Evolutionary conservation across 2,113 vertebrate species (phyloP).

Genomic region (Euleptes europaea): DNA sequence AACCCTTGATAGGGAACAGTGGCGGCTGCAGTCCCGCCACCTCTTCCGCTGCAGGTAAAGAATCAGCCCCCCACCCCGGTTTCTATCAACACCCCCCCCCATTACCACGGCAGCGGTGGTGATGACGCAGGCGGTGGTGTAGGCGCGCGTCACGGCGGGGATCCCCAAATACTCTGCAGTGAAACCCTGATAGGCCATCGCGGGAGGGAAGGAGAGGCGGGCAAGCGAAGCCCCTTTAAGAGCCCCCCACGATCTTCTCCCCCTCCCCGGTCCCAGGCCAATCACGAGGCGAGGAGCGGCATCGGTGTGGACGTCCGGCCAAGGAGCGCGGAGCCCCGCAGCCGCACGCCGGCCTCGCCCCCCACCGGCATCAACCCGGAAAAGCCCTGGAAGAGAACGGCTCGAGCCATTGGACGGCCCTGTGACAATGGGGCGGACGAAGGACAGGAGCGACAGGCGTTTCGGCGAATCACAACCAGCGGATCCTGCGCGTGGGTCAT

Average conservation of each 20-base stretch:
- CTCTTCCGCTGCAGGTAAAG: background rate
- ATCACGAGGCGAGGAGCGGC: background rate
- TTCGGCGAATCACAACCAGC: background rate
- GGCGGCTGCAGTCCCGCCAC: accelerated
- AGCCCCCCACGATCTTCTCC: background rate
- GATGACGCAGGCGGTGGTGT: constrained; percentile 79
- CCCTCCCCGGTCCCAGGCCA: accelerated
- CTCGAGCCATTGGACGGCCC: background rate
- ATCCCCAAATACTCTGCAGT: constrained; percentile 75
- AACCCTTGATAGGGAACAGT: too few relatives aligned
- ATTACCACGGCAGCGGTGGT: constrained; percentile 70
- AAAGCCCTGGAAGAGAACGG: background rate
- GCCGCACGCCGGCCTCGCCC: background rate
- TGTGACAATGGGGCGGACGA: accelerated
- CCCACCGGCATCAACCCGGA: constrained; percentile 18
- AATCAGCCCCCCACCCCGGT: background rate
- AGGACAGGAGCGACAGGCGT: background rate
- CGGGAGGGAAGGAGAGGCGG: accelerated
- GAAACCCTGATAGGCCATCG: constrained; percentile 79
- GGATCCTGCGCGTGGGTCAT: accelerated
- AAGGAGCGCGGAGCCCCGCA: background rate
- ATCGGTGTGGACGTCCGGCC: background rate
- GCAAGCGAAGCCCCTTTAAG: constrained; percentile 20
- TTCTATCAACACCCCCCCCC: too few relatives aligned
- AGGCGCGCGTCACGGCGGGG: constrained; percentile 77